A percentile compares a stretch with the other conserved stretches of the same genome.
These are phyloP conservation scores for Cheiracanthium punctorium DNA, from an alignment of 2,888 invertebrate species.

Conservation along the genomic window DNA sequence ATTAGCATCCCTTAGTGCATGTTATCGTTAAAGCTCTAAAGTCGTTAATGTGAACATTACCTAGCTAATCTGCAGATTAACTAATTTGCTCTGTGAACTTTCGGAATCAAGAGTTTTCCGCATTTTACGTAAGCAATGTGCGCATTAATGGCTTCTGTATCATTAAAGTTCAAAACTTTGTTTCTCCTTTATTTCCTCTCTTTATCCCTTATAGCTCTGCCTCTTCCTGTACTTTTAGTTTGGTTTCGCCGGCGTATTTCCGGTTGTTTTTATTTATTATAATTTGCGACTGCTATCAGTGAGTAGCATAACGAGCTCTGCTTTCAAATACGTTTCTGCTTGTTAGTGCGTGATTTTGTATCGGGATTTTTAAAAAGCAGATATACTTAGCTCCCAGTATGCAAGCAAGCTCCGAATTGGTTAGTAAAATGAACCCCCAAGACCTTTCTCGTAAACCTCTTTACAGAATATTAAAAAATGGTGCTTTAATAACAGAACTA, in stretches of 20 bases:
- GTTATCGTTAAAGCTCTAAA: too few relatives aligned
- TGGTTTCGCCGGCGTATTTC: neutral
- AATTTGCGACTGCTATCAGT: conserved; percentile 9
- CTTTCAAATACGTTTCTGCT: neutral
- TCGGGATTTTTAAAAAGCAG: neutral
- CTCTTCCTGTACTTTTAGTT: too few relatives aligned
- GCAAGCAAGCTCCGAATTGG: neutral
- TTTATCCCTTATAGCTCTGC: too few relatives aligned
- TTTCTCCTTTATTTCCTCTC: neutral
- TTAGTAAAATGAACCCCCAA: conserved; percentile 26
- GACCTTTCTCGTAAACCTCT: conserved; percentile 18
- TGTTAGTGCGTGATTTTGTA: neutral
- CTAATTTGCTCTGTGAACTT: neutral
- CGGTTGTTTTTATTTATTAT: neutral
- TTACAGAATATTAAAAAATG: conserved; percentile 34
- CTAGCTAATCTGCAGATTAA: too few relatives aligned
- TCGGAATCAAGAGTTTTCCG: neutral
- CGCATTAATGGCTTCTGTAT: neutral
- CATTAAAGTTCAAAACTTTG: neutral
- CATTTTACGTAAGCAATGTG: neutral
- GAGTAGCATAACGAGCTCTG: neutral
- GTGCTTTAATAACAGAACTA: conserved; percentile 26
- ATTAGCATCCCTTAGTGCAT: too few relatives aligned
- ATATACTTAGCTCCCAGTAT: neutral
- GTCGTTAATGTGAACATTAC: too few relatives aligned